Evolutionary conservation across 2,797 vertebrate genomes (phyloP).

Genomic region (Mormyrus proboscirostris): DNA sequence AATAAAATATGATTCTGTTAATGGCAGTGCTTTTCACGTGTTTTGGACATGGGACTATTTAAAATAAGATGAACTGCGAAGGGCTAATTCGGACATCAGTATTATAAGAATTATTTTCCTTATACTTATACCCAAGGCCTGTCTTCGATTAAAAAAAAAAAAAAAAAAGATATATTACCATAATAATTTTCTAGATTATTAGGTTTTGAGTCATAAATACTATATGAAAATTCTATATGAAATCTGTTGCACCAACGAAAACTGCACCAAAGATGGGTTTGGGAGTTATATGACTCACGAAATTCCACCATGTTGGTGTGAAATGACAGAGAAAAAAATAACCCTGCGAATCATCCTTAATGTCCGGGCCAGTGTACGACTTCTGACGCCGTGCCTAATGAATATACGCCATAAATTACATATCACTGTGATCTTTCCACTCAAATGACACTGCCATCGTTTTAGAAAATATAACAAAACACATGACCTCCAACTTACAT

Average conservation of each 20-base stretch:
- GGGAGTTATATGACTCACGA: not conserved
- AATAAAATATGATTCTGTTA: not conserved
- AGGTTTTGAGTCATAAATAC: not conserved
- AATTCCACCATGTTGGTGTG: constrained; percentile 7
- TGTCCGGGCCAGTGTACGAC: not conserved
- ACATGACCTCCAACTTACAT: not conserved
- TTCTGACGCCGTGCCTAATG: not conserved
- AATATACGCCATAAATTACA: constrained; percentile 9
- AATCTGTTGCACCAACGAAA: not conserved
- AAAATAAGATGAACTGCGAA: not conserved
- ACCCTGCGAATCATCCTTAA: not conserved
- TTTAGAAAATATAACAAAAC: not conserved
- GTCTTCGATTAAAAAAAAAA: not conserved
- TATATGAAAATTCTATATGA: not conserved
- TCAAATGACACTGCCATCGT: not conserved
- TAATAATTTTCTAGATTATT: not conserved
- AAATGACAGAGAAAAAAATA: not conserved
- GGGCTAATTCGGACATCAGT: not conserved
- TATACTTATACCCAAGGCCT: not conserved
- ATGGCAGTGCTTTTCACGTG: not conserved
- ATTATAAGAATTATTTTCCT: not conserved
- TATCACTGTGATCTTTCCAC: not conserved
- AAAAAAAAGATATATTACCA: not conserved
- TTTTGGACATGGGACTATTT: not conserved
- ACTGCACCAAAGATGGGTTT: not conserved